A percentile compares a stretch with the other conserved stretches of the same genome.
Conservation (phyloP, 2,888 invertebrate species). For the Cancer borealis region DNA sequence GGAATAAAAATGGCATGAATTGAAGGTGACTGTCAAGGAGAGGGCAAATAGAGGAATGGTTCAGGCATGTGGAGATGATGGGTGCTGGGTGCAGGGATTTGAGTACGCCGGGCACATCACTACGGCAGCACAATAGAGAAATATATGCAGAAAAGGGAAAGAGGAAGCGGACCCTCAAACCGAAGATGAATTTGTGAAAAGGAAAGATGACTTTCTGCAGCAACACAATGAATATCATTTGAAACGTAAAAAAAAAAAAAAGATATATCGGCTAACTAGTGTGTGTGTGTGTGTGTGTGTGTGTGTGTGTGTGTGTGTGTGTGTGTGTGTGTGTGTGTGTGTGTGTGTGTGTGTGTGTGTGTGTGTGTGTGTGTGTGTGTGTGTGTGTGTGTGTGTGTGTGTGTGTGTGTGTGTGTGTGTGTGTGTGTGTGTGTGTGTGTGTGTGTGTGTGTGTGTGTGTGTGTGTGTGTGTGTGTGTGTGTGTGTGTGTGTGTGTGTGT, state of each 20-base stretch:
- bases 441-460: neutral
- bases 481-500: no score
- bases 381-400: slow-evolving; percentile 45
- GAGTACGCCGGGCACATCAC: neutral
- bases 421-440: slow-evolving; percentile 45
- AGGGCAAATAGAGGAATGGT: neutral
- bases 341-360: no score
- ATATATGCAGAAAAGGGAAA: neutral
- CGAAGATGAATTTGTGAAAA: neutral
- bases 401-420: slow-evolving; percentile 45
- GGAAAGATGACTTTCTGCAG: neutral
- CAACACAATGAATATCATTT: neutral
- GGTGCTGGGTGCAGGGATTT: neutral
- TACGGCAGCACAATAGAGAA: neutral
- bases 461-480: no score
- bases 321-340: no score
- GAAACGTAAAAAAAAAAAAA: neutral
- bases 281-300: no score
- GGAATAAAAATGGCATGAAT: slow-evolving; percentile 2
- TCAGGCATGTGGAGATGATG: neutral
- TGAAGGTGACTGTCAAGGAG: slow-evolving; percentile 11
- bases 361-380: neutral
- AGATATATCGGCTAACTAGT: no score
- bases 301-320: no score
- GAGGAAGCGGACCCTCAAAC: neutral